phyloP scores from a whole-genome alignment of 2,797 vertebrate genomes.

The Chrysocyon brachyurus region DNA sequence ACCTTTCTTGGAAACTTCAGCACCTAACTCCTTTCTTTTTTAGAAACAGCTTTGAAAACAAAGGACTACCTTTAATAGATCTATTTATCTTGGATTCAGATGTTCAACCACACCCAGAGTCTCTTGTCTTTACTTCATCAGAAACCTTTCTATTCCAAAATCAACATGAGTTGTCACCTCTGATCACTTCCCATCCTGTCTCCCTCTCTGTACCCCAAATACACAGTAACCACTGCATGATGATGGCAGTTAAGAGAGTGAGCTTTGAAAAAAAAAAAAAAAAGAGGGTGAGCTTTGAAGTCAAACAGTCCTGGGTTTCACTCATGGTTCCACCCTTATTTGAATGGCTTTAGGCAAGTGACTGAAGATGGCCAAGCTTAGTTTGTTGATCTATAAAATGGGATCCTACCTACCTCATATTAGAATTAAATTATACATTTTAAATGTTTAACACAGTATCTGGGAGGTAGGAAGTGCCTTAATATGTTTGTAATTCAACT shows the following conservation, averaged over 20 bases:
- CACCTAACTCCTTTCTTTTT: conserved; percentile 35
- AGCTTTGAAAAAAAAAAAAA: neutral
- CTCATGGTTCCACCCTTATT: neutral
- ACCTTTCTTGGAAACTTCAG: conserved; percentile 48
- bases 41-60: conserved; percentile 76
- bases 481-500: neutral
- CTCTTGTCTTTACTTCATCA: conserved; percentile 72
- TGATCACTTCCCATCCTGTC: conserved; percentile 32
- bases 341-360: neutral
- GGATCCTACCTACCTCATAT: neutral
- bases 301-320: neutral
- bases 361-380: neutral
- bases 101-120: conserved; percentile 71
- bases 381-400: conserved; percentile 55
- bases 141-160: conserved; percentile 68
- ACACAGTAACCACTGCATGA: neutral
- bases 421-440: conserved; percentile 28
- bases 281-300: neutral
- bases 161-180: conserved; percentile 54
- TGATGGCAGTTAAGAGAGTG: neutral
- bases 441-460: neutral
- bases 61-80: conserved; percentile 65
- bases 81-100: conserved; percentile 76
- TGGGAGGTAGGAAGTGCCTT: neutral
- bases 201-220: neutral